Conservation (phyloP, 2,888 invertebrate species). For the Eupithecia centaureata region DNA sequence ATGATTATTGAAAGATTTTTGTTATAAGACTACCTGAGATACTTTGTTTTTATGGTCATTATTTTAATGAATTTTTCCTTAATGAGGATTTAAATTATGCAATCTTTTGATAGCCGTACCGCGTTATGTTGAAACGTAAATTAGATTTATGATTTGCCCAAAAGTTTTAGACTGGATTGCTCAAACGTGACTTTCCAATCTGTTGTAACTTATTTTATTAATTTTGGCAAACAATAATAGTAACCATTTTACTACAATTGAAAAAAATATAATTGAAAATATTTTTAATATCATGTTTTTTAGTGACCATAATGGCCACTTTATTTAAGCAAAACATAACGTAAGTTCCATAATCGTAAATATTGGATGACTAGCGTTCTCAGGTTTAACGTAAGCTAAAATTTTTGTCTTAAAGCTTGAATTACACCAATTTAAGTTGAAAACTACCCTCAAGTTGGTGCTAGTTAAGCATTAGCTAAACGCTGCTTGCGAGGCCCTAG, state of each 20-base stretch:
- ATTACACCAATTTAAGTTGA: constrained; percentile 72
- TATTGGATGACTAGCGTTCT: neutral
- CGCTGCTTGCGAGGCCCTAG: constrained; percentile 53
- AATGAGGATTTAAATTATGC: neutral
- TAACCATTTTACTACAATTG: too few relatives aligned
- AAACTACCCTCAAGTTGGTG: constrained; percentile 66
- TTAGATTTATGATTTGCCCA: neutral
- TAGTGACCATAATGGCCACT: too few relatives aligned
- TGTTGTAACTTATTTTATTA: too few relatives aligned
- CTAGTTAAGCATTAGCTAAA: constrained; percentile 68
- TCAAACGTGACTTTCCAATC: neutral
- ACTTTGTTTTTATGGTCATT: constrained; percentile 19
- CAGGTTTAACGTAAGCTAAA: constrained; percentile 45
- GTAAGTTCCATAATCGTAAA: neutral
- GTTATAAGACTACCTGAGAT: constrained; percentile 2
- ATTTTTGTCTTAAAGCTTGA: constrained; percentile 50
- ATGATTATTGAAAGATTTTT: constrained; percentile 34
- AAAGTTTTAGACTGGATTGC: neutral
- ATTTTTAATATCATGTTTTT: too few relatives aligned
- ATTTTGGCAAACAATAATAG: neutral
- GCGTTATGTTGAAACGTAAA: neutral
- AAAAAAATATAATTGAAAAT: too few relatives aligned
- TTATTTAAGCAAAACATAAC: too few relatives aligned
- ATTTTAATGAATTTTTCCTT: neutral
- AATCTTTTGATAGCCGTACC: neutral